These are phyloP conservation scores for Numenius arquata DNA, from an alignment of 2,113 vertebrate species.

Conservation along the genomic window DNA sequence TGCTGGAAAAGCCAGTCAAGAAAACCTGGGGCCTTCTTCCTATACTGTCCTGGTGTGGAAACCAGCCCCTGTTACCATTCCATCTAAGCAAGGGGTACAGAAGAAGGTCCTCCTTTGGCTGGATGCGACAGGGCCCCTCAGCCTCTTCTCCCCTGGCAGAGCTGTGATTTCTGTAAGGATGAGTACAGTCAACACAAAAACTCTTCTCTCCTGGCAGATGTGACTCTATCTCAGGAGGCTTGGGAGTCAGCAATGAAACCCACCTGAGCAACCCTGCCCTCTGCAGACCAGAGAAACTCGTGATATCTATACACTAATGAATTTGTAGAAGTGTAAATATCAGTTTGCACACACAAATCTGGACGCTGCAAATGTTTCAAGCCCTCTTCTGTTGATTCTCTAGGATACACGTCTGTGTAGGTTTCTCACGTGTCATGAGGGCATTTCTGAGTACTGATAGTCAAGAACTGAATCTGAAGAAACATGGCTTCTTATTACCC, in stretches of 20 bases:
- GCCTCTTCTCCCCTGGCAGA: background rate
- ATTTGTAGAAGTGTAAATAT: background rate
- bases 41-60: background rate
- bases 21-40: background rate
- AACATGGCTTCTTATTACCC: background rate
- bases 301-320: background rate
- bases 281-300: background rate
- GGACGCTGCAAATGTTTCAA: background rate
- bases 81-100: background rate
- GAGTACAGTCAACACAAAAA: background rate
- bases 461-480: background rate
- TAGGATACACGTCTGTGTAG: background rate
- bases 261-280: background rate
- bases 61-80: background rate
- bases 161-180: background rate
- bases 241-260: background rate
- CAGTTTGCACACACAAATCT: background rate
- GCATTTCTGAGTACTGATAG: background rate
- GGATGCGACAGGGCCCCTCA: accelerated
- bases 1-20: background rate
- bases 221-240: background rate
- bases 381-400: background rate
- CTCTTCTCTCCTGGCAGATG: background rate
- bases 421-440: background rate
- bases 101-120: background rate